Evolutionary conservation across 2,888 invertebrate genomes (phyloP), one percentile per base, ranked within the genome.

Genomic region (Temnothorax unifasciatus): DNA sequence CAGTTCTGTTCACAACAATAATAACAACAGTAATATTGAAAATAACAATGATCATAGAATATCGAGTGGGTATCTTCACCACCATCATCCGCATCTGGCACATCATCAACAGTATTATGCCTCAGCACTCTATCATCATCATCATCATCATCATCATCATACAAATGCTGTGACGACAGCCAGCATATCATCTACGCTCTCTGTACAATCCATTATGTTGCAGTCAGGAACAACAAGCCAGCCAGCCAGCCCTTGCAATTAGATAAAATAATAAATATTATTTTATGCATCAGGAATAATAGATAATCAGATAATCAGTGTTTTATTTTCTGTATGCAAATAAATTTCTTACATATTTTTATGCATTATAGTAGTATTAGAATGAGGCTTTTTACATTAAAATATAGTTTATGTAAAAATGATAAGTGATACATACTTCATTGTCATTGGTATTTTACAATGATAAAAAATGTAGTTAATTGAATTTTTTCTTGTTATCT

Each of bases 61-160:
- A 5, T 68, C 90, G 41, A 90, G 90, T 66, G 89, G 90, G 57
- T 90, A 92, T 74, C 88, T 89, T 61, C 89, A 91, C 71, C 89
- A 88, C 38, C 91, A 91, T 83, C 91, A 91, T 81, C 88, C 90
- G 61, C 90, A 91, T 69, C 91, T 90, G 52, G 91, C 92, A 77
- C 93, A 93, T 76, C 93, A 94, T 90, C 95, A 95, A 90, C 94
- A 95, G 94, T 94, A 95, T 93, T 94, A 95, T 86, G 93, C 94
- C 63, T 93, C 94, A 71, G 92, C 94, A 3, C 90, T 94, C 11
- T 94, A 94, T 85, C 95, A 94, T 83, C 94, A 94, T 84, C 94
- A 61, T 59, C 63, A 94, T 84, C 94, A 61, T 59, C 63, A 94
- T 83, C 94, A 94, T 86, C 93, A 94, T 83, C 92, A 93, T 87